Percentiles rank a stretch among this genome's conserved stretches.
Evolutionary conservation across 2,797 vertebrate species (phyloP).

Genomic region (Sibirionetta formosa): DNA sequence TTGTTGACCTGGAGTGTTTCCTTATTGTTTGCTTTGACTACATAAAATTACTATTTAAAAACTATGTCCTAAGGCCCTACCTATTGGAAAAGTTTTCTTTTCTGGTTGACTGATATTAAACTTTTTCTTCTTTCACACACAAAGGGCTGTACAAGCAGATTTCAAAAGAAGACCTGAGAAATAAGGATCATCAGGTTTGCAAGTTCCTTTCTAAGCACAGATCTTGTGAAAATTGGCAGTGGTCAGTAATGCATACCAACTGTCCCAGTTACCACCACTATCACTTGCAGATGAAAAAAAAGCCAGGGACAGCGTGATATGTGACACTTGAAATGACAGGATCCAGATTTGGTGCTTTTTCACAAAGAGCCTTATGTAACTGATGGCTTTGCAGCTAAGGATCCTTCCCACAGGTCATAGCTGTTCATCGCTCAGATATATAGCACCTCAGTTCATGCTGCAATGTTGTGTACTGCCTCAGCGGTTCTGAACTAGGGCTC

Average conservation of each 20-base stretch:
- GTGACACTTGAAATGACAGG: not conserved
- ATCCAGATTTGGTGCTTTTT: not conserved
- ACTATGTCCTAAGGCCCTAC: not conserved
- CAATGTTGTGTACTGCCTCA: not conserved
- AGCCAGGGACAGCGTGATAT: not conserved
- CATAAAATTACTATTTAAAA: not conserved
- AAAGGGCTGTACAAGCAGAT: not conserved
- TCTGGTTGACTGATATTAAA: not conserved
- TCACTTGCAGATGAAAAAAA: not conserved
- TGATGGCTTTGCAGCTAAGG: not conserved
- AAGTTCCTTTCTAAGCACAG: not conserved
- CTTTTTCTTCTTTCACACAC: not conserved
- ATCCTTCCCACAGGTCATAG: not conserved
- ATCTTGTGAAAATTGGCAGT: not conserved
- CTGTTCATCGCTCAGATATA: not conserved
- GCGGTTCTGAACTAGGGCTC: slow-evolving; percentile 20
- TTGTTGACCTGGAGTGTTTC: not conserved
- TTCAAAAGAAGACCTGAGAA: not conserved
- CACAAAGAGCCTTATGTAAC: not conserved
- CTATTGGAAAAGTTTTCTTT: not conserved
- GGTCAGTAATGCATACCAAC: not conserved
- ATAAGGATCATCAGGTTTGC: not conserved
- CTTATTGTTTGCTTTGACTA: not conserved
- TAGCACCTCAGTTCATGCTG: not conserved
- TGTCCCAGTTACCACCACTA: not conserved